A percentile compares a stretch with the other conserved stretches of the same genome.
Conservation (phyloP, 2,888 invertebrate species). For the Andricus curvator region DNA sequence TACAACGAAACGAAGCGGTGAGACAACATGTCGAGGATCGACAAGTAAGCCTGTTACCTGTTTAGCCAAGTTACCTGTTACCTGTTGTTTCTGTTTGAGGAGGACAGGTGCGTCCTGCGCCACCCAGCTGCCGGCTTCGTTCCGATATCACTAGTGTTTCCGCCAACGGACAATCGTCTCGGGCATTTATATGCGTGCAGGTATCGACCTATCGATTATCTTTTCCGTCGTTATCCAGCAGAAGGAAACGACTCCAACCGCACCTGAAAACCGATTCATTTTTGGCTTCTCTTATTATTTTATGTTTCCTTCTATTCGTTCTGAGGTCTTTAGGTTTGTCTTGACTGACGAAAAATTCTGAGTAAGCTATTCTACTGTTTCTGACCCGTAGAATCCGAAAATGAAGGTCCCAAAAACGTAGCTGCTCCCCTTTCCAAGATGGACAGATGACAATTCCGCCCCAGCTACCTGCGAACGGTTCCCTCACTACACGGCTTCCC, state of each 20-base stretch:
- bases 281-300: background rate
- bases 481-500: too few relatives aligned
- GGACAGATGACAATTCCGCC: too few relatives aligned
- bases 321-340: too few relatives aligned
- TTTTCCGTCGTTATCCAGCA: slow-evolving; percentile 53
- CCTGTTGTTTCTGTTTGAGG: slow-evolving; percentile 71
- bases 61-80: slow-evolving; percentile 53
- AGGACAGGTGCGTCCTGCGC: slow-evolving; percentile 73
- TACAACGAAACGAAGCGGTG: slow-evolving; percentile 50
- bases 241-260: slow-evolving; percentile 26
- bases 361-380: too few relatives aligned
- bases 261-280: slow-evolving; percentile 39
- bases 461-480: too few relatives aligned
- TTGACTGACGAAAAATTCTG: too few relatives aligned
- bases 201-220: slow-evolving; percentile 54
- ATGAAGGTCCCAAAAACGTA: too few relatives aligned
- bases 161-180: slow-evolving; percentile 52
- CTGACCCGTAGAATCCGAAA: too few relatives aligned
- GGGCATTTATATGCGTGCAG: slow-evolving; percentile 35
- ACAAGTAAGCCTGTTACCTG: slow-evolving; percentile 55
- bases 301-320: background rate
- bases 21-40: slow-evolving; percentile 58
- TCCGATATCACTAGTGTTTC: slow-evolving; percentile 67
- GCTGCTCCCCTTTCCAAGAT: too few relatives aligned
- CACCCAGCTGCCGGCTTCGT: slow-evolving; percentile 74